A percentile compares a stretch with the other conserved stretches of the same genome.
phyloP scores from a whole-genome alignment of 2,797 vertebrate genomes.

The Sebastes hopkinsi region DNA sequence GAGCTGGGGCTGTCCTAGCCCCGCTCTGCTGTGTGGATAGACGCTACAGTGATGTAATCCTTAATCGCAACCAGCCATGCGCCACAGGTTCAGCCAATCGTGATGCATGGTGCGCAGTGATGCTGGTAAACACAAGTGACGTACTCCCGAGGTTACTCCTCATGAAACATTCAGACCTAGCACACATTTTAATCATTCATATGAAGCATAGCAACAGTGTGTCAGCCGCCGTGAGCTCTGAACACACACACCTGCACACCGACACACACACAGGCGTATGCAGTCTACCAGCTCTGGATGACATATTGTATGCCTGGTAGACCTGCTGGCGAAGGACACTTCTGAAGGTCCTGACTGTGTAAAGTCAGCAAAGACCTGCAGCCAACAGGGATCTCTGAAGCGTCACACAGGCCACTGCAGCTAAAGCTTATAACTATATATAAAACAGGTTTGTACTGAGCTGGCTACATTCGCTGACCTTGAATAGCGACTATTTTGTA shows the following conservation, averaged over 20 bases:
- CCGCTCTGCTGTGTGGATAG: slow-evolving; percentile 7
- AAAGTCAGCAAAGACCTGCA: slow-evolving; percentile 12
- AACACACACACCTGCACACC: slow-evolving; percentile 27
- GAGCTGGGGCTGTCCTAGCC: slow-evolving; percentile 4
- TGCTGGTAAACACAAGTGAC: slow-evolving; percentile 64
- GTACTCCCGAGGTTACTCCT: slow-evolving; percentile 66
- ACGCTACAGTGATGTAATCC: slow-evolving; percentile 65
- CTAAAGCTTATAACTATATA: background rate
- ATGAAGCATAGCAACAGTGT: slow-evolving; percentile 61
- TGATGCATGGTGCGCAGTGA: slow-evolving; percentile 21
- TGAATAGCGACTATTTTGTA: background rate
- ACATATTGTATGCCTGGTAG: background rate
- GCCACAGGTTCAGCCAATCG: slow-evolving; percentile 60
- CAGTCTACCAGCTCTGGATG: background rate
- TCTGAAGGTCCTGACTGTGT: slow-evolving; percentile 17
- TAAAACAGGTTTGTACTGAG: background rate
- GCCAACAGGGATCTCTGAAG: background rate
- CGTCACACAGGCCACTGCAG: background rate
- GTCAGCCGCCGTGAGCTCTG: slow-evolving; percentile 15
- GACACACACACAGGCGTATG: background rate
- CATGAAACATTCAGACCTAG: slow-evolving; percentile 76
- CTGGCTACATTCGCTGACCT: background rate
- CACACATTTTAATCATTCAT: slow-evolving; percentile 82
- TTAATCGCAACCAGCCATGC: slow-evolving; percentile 47
- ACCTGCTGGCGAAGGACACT: background rate